A percentile compares a stretch with the other conserved stretches of the same genome.
Conservation (phyloP, 2,888 invertebrate genomes). For the Drosophila formosana region DNA sequence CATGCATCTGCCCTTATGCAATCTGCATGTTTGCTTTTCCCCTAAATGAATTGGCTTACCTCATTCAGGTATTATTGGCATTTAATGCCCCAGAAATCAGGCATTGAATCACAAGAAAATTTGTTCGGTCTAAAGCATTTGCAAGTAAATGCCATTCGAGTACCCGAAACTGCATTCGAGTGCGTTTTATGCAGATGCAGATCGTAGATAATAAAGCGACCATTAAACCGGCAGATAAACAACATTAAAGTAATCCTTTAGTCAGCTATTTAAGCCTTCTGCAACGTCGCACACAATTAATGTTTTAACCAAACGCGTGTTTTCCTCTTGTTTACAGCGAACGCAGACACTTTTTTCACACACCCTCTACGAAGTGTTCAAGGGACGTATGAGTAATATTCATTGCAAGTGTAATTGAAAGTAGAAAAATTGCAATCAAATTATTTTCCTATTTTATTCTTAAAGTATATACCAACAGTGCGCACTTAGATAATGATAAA, state of each 20-base stretch:
- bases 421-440: no score
- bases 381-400: neutral
- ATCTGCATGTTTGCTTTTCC: neutral
- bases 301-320: conserved; percentile 29
- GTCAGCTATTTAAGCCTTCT: conserved; percentile 23
- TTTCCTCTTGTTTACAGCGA: conserved; percentile 39
- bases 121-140: neutral
- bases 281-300: conserved; percentile 22
- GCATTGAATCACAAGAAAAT: neutral
- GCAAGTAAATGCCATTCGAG: neutral
- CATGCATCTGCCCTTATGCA: neutral
- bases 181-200: neutral
- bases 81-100: neutral
- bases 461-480: no score
- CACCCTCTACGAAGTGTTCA: neutral
- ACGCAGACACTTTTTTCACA: neutral
- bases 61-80: neutral
- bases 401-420: no score
- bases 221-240: conserved; percentile 27
- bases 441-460: no score
- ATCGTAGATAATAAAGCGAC: neutral
- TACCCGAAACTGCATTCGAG: neutral
- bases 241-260: conserved; percentile 26
- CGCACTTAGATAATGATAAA: no score
- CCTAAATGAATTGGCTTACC: conserved; percentile 2